These are phyloP conservation scores for Erithacus rubecula DNA, from an alignment of 2,797 vertebrate species.

Conservation along the genomic window DNA sequence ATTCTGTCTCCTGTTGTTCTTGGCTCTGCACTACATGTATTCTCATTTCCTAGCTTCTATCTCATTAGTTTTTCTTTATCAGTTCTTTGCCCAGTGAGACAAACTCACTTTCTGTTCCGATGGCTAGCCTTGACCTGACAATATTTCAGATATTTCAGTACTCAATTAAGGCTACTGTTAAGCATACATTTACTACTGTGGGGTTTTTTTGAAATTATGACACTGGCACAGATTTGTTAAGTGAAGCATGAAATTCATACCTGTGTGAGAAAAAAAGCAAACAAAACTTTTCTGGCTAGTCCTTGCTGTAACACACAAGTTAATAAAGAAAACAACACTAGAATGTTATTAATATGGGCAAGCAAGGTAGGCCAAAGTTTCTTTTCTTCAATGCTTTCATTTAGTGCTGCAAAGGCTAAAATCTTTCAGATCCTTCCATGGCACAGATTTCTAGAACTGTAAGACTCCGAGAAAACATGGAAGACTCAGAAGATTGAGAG, in stretches of 20 bases:
- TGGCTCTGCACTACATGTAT: not conserved
- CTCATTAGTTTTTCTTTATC: not conserved
- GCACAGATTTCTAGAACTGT: not conserved
- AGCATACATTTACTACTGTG: not conserved
- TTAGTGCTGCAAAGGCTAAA: not conserved
- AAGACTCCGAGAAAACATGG: not conserved
- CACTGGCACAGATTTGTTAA: not conserved
- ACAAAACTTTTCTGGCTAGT: not conserved
- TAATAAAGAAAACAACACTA: not conserved
- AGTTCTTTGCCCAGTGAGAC: not conserved
- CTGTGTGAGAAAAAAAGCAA: not conserved
- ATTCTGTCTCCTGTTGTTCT: not conserved
- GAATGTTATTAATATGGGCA: not conserved
- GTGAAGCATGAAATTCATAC: not conserved
- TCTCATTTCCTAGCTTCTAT: not conserved
- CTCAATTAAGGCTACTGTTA: not conserved
- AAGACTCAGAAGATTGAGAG: not conserved
- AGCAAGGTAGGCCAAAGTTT: not conserved
- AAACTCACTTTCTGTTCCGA: not conserved
- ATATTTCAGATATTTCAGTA: not conserved
- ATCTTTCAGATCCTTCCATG: not conserved
- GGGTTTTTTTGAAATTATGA: not conserved
- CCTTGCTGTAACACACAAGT: not conserved
- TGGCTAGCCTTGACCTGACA: not conserved
- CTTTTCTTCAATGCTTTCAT: not conserved